Evolutionary conservation across 2,888 invertebrate genomes (phyloP), one percentile per base, ranked within the genome.

Genomic region (Escarpia spicata): DNA sequence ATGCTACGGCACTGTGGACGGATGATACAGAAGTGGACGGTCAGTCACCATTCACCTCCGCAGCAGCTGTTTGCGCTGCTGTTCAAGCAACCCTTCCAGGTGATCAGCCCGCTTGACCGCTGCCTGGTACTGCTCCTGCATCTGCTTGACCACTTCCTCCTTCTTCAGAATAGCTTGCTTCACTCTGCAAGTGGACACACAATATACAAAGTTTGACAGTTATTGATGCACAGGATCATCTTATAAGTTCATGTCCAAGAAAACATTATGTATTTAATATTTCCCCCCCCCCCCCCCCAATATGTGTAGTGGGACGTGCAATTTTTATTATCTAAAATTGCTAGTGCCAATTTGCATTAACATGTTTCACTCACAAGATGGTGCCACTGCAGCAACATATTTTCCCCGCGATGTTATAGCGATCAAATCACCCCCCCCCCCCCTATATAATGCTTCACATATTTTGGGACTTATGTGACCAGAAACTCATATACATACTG

Each of bases 141-240:
- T 94, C 94, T 96, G 96, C 44, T 94, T 95, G 37, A 96, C 96
- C 44, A 96, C 95, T 91, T 96, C 96, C 93, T 96, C 96, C 93
- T 96, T 96, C 95, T 96, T 96, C 90, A 95, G 95, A 58, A 96
- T 96, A 9, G 96, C 96, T 93, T 96, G 96, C 94, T 96, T 96
- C 91, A 96, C 96, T 93, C 96, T 96, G 95, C 2, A 94, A 92
- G 43, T 43, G 60, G n/a, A 91, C 31, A 15, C 19, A 26, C 26
- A 60, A 75, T 31, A n/a, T 44, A 15, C 31, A 31, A 91, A 3
- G 90, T 90, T 3, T 6, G 44, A 37, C 37, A 37, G 37, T 37
- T 37, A 37, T 37, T 37, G 37, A 37, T 37, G 37, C 37, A 37
- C 37, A 37, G 37, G 37, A 37, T 37, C 37, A 37, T 37, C 37